Conservation (phyloP, 2,113 vertebrate species). For the Megaleporinus macrocephalus region DNA sequence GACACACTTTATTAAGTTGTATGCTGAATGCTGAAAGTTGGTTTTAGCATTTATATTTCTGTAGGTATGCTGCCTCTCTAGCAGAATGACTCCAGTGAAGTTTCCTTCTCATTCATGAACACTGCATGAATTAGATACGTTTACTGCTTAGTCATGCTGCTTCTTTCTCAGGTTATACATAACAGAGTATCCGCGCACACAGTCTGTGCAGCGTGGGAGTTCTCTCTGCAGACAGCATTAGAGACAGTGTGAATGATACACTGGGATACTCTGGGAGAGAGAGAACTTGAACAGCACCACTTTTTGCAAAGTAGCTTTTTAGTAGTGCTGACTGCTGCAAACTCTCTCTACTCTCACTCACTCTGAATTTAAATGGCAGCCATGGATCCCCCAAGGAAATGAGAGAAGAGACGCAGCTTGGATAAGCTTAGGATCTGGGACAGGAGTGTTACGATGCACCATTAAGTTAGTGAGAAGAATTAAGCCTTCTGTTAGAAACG, state of each 20-base stretch:
- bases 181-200: background rate
- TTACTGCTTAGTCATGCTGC: conserved; percentile 43
- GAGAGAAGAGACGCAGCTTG: background rate
- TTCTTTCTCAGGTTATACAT: conserved; percentile 13
- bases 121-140: background rate
- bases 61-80: background rate
- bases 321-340: conserved; percentile 3
- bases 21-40: background rate
- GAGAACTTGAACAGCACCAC: background rate
- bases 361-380: conserved; percentile 24
- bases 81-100: too few species aligned
- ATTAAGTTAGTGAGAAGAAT: background rate
- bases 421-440: too few species aligned
- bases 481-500: too few species aligned
- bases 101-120: background rate
- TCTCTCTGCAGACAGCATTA: conserved; percentile 1
- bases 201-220: conserved; percentile 16
- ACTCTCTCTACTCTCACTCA: background rate
- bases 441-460: too few species aligned
- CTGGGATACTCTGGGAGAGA: background rate
- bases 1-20: background rate
- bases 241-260: conserved; percentile 11
- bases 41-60: background rate
- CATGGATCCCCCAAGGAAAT: background rate
- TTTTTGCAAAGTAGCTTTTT: background rate